Evolutionary conservation across 2,888 invertebrate genomes (phyloP).

Genomic region (Ophioninae sp.): DNA sequence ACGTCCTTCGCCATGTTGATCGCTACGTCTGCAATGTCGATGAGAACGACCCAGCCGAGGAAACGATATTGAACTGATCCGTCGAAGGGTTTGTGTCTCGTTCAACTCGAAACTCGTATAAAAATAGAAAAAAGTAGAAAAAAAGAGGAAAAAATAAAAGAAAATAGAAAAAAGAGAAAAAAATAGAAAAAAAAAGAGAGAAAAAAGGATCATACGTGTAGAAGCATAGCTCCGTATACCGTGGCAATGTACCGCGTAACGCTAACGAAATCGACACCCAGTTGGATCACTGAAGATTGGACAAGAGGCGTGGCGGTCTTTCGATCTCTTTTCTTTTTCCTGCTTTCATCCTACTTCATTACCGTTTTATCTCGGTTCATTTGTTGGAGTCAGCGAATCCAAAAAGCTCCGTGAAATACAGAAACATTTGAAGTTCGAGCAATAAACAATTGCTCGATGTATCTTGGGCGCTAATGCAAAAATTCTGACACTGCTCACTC

Average conservation of each 20-base stretch:
- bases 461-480: too few relatives aligned
- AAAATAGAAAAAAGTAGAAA: constrained; percentile 4
- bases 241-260: neutral
- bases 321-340: constrained; percentile 14
- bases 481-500: too few relatives aligned
- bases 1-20: constrained; percentile 34
- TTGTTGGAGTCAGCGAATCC: neutral
- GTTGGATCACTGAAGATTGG: constrained; percentile 51
- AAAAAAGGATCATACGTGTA: neutral
- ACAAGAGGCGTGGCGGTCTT: constrained; percentile 55
- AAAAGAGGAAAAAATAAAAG: constrained; percentile 19
- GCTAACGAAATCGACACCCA: constrained; percentile 38
- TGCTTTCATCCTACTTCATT: constrained; percentile 4
- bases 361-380: neutral
- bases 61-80: constrained; percentile 51
- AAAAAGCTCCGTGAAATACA: neutral
- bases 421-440: neutral
- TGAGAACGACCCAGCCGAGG: constrained; percentile 8
- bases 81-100: constrained; percentile 35
- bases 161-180: neutral
- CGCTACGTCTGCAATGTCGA: constrained; percentile 7
- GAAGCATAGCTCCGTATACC: neutral
- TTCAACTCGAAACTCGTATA: constrained; percentile 3
- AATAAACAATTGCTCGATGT: too few relatives aligned
- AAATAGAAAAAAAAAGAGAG: too few relatives aligned